phyloP scores from a whole-genome alignment of 2,888 invertebrate genomes.

The Leptinotarsa haldemani region DNA sequence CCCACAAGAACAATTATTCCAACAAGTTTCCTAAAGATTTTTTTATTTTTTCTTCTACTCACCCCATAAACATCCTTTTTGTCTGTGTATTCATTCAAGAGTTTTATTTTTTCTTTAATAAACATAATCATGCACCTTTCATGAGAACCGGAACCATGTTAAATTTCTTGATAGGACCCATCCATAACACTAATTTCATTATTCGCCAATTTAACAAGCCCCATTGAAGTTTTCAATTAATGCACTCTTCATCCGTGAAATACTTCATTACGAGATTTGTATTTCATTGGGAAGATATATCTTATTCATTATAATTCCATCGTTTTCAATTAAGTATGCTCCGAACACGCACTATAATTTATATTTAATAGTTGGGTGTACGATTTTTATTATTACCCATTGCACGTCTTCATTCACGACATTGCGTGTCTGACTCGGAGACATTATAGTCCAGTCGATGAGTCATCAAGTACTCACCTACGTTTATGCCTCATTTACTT shows the following conservation, averaged over 20 bases:
- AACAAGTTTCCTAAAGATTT: background rate
- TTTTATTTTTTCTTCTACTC: too few relatives aligned
- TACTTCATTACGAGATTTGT: background rate
- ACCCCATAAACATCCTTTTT: too few relatives aligned
- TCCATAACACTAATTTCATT: background rate
- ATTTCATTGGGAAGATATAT: background rate
- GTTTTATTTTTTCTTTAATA: too few relatives aligned
- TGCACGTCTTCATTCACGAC: constrained; percentile 20
- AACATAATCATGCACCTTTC: too few relatives aligned
- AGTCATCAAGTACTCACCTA: background rate
- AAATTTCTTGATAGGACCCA: background rate
- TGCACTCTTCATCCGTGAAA: background rate
- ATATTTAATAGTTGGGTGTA: constrained; percentile 11
- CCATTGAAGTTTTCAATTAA: background rate
- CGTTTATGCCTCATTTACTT: background rate
- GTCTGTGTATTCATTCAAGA: too few relatives aligned
- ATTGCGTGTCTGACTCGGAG: constrained; percentile 19
- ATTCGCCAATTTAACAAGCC: background rate
- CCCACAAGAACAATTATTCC: background rate
- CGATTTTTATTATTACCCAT: constrained; percentile 15
- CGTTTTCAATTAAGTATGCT: constrained; percentile 14
- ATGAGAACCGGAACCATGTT: too few relatives aligned
- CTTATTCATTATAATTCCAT: constrained; percentile 9
- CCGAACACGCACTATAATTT: constrained; percentile 17
- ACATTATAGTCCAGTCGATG: constrained; percentile 15